Evolutionary conservation across 1,140 invertebrate species (phyloP), one percentile per base, ranked within the genome.

Genomic region (Ostrea denselamellosa): DNA sequence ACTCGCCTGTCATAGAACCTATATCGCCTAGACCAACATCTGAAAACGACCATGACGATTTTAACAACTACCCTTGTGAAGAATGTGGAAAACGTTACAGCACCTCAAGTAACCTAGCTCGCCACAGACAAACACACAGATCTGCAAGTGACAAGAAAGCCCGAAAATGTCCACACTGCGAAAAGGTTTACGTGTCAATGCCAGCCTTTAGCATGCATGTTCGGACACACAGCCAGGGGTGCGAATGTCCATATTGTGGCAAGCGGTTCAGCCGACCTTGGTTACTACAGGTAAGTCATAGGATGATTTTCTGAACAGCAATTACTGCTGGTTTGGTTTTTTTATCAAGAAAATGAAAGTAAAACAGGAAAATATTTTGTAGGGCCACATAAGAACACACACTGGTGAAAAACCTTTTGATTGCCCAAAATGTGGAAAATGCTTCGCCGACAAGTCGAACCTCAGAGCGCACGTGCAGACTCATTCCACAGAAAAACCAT

Each of bases 331-430:
- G 56, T 58, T 58, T 58, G 56, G 10, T 8, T 12, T 12, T 56
- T 56, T 56, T 56, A 56, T 17, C 9, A 1, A 56, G 9, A 7
- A 62, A 62, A 62, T 19, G 17, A 62, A 62, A 5, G 10, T 14
- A 58, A 58, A 58, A 19, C 19, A 3, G 17, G 7, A 62, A 19
- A 7, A n/a, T 62, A 62, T 28, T 77, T 68, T 68, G 25, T 28
- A 77, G 94, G 99, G 99, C 91, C 98, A 99, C 93, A 96, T 99
- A 89, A 96, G 99, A 34, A 98, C 98, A 2, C 99, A 99, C 95
- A 99, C 99, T 0, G 99, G 99, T 0, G 98, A 99, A 95, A 99
- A 99, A 94, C 99, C 99, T 0, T 99, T 99, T 95, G 97, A 97
- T 0, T 99, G 99, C 95, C 98, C 98, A 17, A 98, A 99, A 93